Evolutionary conservation across 2,113 vertebrate genomes (phyloP), one percentile per base, ranked within the genome.

Genomic region (Cairina moschata): DNA sequence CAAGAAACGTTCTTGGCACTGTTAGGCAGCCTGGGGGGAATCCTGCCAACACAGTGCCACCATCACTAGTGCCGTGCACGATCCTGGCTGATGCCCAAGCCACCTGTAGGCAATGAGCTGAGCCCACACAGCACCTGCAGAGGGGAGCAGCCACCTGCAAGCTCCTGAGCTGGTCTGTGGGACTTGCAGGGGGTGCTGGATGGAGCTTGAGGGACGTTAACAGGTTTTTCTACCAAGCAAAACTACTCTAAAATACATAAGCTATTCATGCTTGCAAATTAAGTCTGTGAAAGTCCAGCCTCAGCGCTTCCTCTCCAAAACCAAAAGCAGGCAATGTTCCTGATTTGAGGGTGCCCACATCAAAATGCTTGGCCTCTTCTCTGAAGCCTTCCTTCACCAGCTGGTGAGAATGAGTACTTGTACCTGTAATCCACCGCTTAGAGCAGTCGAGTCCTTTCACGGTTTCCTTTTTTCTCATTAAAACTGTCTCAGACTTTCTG

Each of bases 141-240:
- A 4, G 18, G 48, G 14, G 4, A 23, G 29, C 5, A 3, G 3
- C 32, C 3, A 1, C 28, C 62, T 32, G 52, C 2, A 2, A 74
- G 38, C 25, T 40, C 44, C 58, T 10, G 23, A 44, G 44, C 26
- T 2, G 8, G 59, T 26, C 54, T 52, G 46, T 17, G 23, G 7
- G 6, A 38, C 46, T 38, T 62, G 28, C n/a, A 7, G 7, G 23
- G 12, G 12, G 5, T 32, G 25, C 4, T 2, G 3, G 16, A 2
- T 72, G 42, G 44, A 18, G 31, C 0, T 2, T 11, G 18, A 38
- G 36, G 36, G 28, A 73, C 29, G 73, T 50, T 42, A 42, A 42
- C 36, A 52, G 31, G 17, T 31, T 38, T 62, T 76, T 65, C 18
- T 2, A 31, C 40, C 54, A 48, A 21, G 38, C 60, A 44, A 73